phyloP scores from a whole-genome alignment of 2,888 invertebrate genomes.

The Malthinus seriepunctatus region DNA sequence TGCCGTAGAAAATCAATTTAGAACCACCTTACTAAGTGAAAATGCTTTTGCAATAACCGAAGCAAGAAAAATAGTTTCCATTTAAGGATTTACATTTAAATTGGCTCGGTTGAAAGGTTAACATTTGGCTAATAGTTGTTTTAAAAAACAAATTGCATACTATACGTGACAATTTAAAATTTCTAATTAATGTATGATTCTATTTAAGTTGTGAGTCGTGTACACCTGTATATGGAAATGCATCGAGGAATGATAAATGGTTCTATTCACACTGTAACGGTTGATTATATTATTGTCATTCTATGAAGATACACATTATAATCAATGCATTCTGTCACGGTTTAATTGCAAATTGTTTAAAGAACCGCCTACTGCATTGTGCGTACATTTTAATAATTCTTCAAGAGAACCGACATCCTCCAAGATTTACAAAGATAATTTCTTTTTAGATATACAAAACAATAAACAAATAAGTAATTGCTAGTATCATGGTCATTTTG shows the following conservation, averaged over 20 bases:
- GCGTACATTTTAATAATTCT: slow-evolving; percentile 20
- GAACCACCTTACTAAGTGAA: too few species aligned
- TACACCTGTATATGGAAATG: slow-evolving; percentile 19
- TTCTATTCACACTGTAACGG: slow-evolving; percentile 23
- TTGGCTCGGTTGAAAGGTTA: too few species aligned
- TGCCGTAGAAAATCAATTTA: too few species aligned
- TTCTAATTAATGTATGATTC: too few species aligned
- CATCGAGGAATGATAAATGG: slow-evolving; percentile 26
- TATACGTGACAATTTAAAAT: too few species aligned
- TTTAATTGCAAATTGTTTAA: slow-evolving; percentile 18
- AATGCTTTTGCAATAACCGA: too few species aligned
- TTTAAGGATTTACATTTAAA: too few species aligned
- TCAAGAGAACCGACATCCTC: slow-evolving; percentile 3
- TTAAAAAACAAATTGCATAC: too few species aligned
- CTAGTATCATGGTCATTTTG: neutral
- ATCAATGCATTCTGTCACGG: slow-evolving; percentile 29
- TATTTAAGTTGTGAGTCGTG: neutral
- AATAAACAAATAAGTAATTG: neutral
- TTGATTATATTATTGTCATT: slow-evolving; percentile 29
- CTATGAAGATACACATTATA: slow-evolving; percentile 11
- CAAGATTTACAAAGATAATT: neutral
- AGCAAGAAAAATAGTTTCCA: too few species aligned
- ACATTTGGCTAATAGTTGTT: too few species aligned
- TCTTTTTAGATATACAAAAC: neutral
- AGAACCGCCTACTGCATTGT: slow-evolving; percentile 21